Conservation (phyloP, 53 echinoderm and acorn worm genomes). For the Echinometra lucunter region DNA sequence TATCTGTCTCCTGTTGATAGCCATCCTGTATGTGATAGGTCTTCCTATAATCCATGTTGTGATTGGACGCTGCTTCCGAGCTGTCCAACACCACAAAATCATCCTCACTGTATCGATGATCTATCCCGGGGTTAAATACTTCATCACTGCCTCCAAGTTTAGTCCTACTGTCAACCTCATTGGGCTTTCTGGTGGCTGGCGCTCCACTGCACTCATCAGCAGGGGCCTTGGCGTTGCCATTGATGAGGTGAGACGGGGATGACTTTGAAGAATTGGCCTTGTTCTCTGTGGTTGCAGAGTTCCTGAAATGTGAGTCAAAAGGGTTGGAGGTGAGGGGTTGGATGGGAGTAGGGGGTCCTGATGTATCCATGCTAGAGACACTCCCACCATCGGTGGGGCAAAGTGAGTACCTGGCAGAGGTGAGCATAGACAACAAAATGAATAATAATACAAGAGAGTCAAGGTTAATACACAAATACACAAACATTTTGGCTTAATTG, state of each 20-base stretch:
- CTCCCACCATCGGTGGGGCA: slow-evolving; percentile 83
- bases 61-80: slow-evolving; percentile 45
- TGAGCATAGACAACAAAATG: not conserved
- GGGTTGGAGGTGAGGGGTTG: slow-evolving; percentile 38
- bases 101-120: slow-evolving; percentile 78
- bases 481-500: not conserved
- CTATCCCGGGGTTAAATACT: not conserved
- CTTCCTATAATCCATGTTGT: slow-evolving; percentile 53
- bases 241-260: not conserved
- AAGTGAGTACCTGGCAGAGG: slow-evolving; percentile 75
- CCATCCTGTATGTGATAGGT: slow-evolving; percentile 38
- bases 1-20: not conserved
- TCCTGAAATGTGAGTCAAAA: slow-evolving; percentile 54
- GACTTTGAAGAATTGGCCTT: not conserved
- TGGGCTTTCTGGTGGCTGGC: not conserved
- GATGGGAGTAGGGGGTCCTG: slow-evolving; percentile 73
- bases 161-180: slow-evolving; percentile 10
- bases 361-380: slow-evolving; percentile 67
- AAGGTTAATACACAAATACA: not conserved
- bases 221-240: not conserved
- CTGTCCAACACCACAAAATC: slow-evolving; percentile 79
- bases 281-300: not conserved
- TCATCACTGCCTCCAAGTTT: slow-evolving; percentile 3
- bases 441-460: not conserved
- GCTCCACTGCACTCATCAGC: not conserved